phyloP scores from a whole-genome alignment of 2,797 vertebrate species.

The Amblyraja radiata region DNA sequence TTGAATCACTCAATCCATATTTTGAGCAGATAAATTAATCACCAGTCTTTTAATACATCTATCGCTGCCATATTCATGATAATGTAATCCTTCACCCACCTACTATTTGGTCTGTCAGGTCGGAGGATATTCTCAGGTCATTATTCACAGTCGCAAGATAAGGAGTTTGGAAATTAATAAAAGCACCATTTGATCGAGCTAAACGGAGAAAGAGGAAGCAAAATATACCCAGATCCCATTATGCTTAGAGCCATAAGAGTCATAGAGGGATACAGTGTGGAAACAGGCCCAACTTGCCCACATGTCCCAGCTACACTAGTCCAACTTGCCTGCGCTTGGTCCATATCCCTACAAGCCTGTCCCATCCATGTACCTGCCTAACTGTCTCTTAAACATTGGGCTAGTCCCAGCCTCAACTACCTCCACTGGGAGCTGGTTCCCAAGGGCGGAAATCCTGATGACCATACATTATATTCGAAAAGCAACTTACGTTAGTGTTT shows the following conservation, averaged over 20 bases:
- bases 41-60: background rate
- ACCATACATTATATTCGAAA: background rate
- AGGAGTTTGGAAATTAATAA: background rate
- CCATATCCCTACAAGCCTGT: no score
- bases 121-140: background rate
- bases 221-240: background rate
- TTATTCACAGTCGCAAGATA: background rate
- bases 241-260: no score
- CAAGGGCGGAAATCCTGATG: no score
- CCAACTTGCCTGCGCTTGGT: no score
- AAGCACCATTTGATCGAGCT: background rate
- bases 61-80: background rate
- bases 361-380: no score
- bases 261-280: no score
- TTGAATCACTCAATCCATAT: slow-evolving; percentile 35
- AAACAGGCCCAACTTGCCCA: no score
- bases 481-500: background rate
- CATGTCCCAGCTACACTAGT: no score
- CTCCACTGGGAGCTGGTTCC: no score
- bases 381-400: no score
- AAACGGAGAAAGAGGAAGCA: background rate
- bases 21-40: slow-evolving; percentile 31
- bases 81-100: slow-evolving; percentile 18
- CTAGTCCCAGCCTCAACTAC: no score
- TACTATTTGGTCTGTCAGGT: background rate